These are phyloP conservation scores for Chionoecetes opilio DNA, from an alignment of 1,140 invertebrate genomes.

Conservation along the genomic window DNA sequence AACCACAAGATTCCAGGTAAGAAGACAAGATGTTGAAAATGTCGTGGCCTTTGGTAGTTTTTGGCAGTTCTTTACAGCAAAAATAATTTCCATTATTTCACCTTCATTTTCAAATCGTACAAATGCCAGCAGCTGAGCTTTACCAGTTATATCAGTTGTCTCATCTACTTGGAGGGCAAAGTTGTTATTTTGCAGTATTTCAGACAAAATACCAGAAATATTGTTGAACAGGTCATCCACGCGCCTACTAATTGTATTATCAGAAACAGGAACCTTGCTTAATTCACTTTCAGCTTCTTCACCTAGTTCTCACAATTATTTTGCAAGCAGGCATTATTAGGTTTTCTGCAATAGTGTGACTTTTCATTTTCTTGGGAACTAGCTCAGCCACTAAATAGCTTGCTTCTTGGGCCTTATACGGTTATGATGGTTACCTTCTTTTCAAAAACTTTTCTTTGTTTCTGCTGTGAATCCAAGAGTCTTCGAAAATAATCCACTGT, in stretches of 20 bases:
- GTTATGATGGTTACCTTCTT: slow-evolving; percentile 37
- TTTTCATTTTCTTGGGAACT: slow-evolving; percentile 53
- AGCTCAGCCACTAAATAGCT: slow-evolving; percentile 55
- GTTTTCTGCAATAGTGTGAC: not conserved
- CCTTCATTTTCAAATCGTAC: not conserved
- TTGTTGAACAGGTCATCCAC: slow-evolving; percentile 52
- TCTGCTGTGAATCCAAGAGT: not conserved
- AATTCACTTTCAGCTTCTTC: too few species aligned
- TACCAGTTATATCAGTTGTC: not conserved
- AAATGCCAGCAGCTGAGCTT: not conserved
- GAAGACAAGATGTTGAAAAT: slow-evolving; percentile 48
- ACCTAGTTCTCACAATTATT: not conserved
- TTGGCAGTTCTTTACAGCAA: slow-evolving; percentile 20
- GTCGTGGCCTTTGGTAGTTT: slow-evolving; percentile 29
- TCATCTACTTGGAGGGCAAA: slow-evolving; percentile 50
- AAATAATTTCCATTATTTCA: too few species aligned
- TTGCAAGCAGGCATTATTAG: slow-evolving; percentile 50
- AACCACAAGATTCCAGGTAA: slow-evolving; percentile 55
- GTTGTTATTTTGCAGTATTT: slow-evolving; percentile 47
- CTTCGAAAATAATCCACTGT: slow-evolving; percentile 14
- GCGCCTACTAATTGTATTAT: slow-evolving; percentile 34
- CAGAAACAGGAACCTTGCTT: not conserved
- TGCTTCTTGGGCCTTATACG: slow-evolving; percentile 35
- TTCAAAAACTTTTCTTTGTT: slow-evolving; percentile 42
- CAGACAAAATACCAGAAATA: slow-evolving; percentile 50